Base-by-base conservation (phyloP, 2,888 invertebrate genomes). In the Zelleria hepariella region DNA sequence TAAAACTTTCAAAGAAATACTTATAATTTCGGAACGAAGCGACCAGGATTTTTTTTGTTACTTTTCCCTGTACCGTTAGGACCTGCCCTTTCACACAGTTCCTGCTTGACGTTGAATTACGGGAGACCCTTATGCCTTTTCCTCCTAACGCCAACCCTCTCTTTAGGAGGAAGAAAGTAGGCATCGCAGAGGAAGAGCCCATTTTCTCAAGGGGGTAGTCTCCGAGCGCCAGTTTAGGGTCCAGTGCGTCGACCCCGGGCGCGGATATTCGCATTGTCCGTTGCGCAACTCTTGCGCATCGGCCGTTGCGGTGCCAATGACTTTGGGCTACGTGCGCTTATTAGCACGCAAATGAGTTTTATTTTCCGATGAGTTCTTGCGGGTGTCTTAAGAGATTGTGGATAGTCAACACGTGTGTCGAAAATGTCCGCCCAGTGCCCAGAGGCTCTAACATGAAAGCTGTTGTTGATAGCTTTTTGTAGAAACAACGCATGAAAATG, bases 211-310 rank as follows among this genome's bases (percentile, higher is more conserved):
- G 32, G 51, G 51, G 51, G 18, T 18, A 18, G 23, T 51, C 51
- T 51, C 49, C 74, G n/a, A n/a, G n/a, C n/a, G 72, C 68, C 75
- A 74, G 77, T 78, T 80, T 78, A 77, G 63, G 63, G 67, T 65
- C 69, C 68, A 69, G 79, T 68, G 66, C 80, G 69, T 74, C 80
- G 81, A 82, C 76, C 84, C 69, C 66, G 52, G 58, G 62, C 20
- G 64, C 66, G 71, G 69, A 74, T 72, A 70, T 78, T 78, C 71
- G 75, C 74, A 73, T 65, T 74, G 68, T 42, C 32, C 32, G 32
- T 77, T 80, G 72, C 74, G 73, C 74, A 75, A 80, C 74, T 72
- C 72, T 64, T 70, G 76, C 76, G 76, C 74, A 71, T 72, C 55
- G 27, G 32, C 20, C 32, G 21, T 55, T 32, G 18, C 55, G 57